Evolutionary conservation across 1,140 invertebrate species (phyloP).

Genomic region (Caenorhabditis briggsae): DNA sequence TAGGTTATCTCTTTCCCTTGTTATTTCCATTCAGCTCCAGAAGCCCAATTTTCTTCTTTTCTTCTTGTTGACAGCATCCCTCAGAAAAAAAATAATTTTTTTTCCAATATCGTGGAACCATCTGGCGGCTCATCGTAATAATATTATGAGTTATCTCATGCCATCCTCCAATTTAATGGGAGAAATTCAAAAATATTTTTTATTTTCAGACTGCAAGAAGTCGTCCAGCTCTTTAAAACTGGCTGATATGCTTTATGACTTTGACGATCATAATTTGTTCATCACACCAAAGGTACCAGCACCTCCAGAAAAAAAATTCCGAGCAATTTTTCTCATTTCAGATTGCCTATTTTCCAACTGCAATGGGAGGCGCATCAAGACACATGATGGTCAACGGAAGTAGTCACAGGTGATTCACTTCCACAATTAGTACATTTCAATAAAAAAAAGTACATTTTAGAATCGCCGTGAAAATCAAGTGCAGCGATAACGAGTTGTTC

Average conservation of each 20-base stretch:
- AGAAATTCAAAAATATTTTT: neutral
- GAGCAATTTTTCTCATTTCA: neutral
- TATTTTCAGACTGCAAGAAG: neutral
- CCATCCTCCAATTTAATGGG: too few relatives aligned
- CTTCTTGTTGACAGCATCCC: neutral
- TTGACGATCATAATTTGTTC: slow-evolving; percentile 56
- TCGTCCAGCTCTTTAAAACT: too few relatives aligned
- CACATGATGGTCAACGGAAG: slow-evolving; percentile 61
- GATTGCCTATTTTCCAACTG: slow-evolving; percentile 47
- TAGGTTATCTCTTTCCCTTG: neutral
- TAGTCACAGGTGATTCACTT: slow-evolving; percentile 32
- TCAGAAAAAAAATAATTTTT: neutral
- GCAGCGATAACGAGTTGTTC: slow-evolving; percentile 58
- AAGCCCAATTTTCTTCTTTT: slow-evolving; percentile 23
- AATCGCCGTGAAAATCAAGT: slow-evolving; percentile 60
- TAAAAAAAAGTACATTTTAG: neutral
- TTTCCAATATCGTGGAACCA: neutral
- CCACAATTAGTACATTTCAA: neutral
- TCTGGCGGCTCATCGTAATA: slow-evolving; percentile 1
- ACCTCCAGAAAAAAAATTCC: neutral
- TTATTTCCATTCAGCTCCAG: neutral
- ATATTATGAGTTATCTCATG: neutral
- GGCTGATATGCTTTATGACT: slow-evolving; percentile 57
- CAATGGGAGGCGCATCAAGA: slow-evolving; percentile 54
- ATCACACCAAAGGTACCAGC: slow-evolving; percentile 41